Base-by-base conservation (phyloP, 2,888 invertebrate genomes). In the Trichogramma dendrolimi region DNA sequence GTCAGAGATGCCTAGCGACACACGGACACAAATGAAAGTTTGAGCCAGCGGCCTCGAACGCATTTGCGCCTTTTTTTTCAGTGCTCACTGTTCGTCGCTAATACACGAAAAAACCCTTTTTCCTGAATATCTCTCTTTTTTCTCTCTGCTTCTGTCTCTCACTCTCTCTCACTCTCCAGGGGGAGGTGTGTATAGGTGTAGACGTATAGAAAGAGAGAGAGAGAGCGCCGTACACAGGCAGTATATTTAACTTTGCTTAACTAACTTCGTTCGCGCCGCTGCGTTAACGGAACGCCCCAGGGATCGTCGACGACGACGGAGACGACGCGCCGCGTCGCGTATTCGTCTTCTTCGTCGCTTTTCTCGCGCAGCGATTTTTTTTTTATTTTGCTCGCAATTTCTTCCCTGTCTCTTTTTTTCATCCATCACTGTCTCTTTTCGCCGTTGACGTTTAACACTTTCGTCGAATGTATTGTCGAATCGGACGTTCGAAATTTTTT, bases 211-310 rank as follows among this genome's bases (percentile, higher is more conserved):
- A n/a, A 27, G 27, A 27, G 27, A 14, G 14, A 14, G 14, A 27
- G 27, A 27, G 27, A 1, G 27, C 27, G 27, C 27, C 2, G 27
- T 27, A 27, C 27, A 27, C 27, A 27, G 27, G 27, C 27, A 27
- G 27, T 27, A 72, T 75, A 78, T 78, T 77, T 79, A 78, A 78
- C 78, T 78, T 78, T 73, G 71, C 73, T 75, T 76, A 78, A 78
- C 77, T 72, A 75, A 78, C 74, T 79, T 78, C 73, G 27, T 27
- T 27, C 27, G 70, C 69, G 68, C 71, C 71, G 70, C 73, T 68
- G 27, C 27, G 78, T 72, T 76, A 77, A 79, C 76, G 74, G 69
- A 71, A 66, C 70, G 73, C 79, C 75, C 74, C 63, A 61, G 76
- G 76, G 77, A 77, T 60, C 61, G 59, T 67, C 64, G 65, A 68